phyloP scores from a whole-genome alignment of 2,113 vertebrate species.

The Brevimyrus niger region DNA sequence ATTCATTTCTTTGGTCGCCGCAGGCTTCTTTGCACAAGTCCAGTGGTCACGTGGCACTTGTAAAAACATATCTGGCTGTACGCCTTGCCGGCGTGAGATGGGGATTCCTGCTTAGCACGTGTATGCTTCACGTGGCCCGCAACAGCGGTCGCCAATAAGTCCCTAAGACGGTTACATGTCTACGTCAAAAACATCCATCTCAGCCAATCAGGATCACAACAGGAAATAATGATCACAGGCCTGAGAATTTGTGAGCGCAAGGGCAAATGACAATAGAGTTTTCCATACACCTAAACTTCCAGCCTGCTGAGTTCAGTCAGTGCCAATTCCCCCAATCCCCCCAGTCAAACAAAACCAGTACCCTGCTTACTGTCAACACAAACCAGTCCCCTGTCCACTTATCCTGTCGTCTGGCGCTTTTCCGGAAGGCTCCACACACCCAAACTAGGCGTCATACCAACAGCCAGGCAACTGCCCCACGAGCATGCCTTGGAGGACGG shows the following conservation, averaged over 20 bases:
- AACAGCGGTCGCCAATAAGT: background rate
- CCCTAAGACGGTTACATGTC: background rate
- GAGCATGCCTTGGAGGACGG: background rate
- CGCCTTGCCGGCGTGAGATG: conserved; percentile 39
- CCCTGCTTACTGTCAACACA: background rate
- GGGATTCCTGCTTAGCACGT: background rate
- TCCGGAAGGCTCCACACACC: background rate
- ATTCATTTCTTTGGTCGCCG: conserved; percentile 46
- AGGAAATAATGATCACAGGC: conserved; percentile 24
- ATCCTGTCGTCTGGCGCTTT: background rate
- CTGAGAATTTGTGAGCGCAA: background rate
- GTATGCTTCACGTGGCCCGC: background rate
- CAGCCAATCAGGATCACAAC: conserved; percentile 25
- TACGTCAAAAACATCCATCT: conserved; percentile 34
- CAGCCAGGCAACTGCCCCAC: background rate
- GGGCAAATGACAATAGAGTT: background rate
- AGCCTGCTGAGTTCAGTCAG: background rate
- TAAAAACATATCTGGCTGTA: conserved; percentile 51
- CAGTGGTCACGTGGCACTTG: conserved; percentile 42
- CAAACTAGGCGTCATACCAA: background rate
- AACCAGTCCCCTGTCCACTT: background rate
- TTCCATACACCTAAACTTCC: background rate
- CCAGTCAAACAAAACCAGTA: background rate
- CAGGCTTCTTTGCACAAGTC: conserved; percentile 34
- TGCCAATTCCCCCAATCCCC: background rate